phyloP scores from a whole-genome alignment of 2,113 vertebrate genomes.

The Callipepla californica region DNA sequence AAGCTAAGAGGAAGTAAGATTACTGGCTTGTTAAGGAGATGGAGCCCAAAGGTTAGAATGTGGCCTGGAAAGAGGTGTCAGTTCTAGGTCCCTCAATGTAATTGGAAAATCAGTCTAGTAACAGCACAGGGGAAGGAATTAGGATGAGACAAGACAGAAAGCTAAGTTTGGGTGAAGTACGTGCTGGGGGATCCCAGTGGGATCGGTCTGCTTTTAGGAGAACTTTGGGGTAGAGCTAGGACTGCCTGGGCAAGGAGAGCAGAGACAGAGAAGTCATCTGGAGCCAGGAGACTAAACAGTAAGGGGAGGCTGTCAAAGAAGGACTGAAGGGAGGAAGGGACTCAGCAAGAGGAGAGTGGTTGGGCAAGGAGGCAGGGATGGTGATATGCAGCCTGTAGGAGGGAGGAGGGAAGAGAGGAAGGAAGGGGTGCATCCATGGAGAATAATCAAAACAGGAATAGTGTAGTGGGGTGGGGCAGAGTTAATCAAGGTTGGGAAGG shows the following conservation, averaged over 20 bases:
- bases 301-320: background rate
- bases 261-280: background rate
- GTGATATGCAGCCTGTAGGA: background rate
- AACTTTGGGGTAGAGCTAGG: background rate
- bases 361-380: background rate
- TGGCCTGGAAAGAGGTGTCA: background rate
- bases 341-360: background rate
- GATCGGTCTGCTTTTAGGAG: background rate
- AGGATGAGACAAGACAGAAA: background rate
- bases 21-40: background rate
- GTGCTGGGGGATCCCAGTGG: background rate
- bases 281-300: background rate
- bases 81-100: background rate
- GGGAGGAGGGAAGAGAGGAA: background rate
- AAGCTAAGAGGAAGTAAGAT: background rate
- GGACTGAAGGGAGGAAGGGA: background rate
- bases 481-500: background rate
- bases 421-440: background rate
- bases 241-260: background rate
- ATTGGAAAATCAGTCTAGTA: background rate
- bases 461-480: background rate
- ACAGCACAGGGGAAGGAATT: background rate
- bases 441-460: background rate
- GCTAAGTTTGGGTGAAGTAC: background rate
- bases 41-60: background rate